Percentiles rank a stretch among this genome's conserved stretches.
Evolutionary conservation across 2,797 vertebrate genomes (phyloP).

Genomic region (Poecilia picta): DNA sequence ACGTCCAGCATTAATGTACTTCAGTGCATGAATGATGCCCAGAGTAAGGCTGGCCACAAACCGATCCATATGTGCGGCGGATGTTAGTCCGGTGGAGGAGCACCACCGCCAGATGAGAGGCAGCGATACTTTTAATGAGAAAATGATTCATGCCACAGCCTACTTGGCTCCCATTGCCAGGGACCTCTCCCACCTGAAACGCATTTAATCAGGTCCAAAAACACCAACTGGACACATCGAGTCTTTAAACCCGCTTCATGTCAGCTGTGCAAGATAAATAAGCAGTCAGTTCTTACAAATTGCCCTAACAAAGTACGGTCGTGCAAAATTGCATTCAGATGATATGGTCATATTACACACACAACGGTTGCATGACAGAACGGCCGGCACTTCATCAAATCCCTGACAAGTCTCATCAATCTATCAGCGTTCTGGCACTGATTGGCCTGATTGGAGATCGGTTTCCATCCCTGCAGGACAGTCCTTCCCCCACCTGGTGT

Average conservation of each 20-base stretch:
- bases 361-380: slow-evolving; percentile 68
- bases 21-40: slow-evolving; percentile 11
- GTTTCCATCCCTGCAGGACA: slow-evolving; percentile 63
- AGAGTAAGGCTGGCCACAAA: slow-evolving; percentile 46
- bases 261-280: slow-evolving; percentile 72
- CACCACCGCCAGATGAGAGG: slow-evolving; percentile 54
- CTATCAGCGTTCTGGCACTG: slow-evolving; percentile 67
- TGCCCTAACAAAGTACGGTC: slow-evolving; percentile 69
- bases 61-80: slow-evolving; percentile 46
- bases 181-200: slow-evolving; percentile 71
- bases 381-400: slow-evolving; percentile 65
- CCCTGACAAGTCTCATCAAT: slow-evolving; percentile 76
- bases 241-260: slow-evolving; percentile 52
- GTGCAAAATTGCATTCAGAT: slow-evolving; percentile 79
- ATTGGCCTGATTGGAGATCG: slow-evolving; percentile 75
- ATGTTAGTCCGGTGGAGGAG: slow-evolving; percentile 52
- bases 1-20: slow-evolving; percentile 54
- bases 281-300: slow-evolving; percentile 70
- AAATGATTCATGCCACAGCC: slow-evolving; percentile 67
- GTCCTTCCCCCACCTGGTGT: slow-evolving; percentile 72
- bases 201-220: slow-evolving; percentile 63
- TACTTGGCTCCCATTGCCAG: slow-evolving; percentile 50
- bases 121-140: slow-evolving; percentile 65
- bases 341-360: slow-evolving; percentile 61
- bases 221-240: slow-evolving; percentile 49